Evolutionary conservation across 1,140 invertebrate species (phyloP).

Genomic region (Cheumatopsyche charites): DNA sequence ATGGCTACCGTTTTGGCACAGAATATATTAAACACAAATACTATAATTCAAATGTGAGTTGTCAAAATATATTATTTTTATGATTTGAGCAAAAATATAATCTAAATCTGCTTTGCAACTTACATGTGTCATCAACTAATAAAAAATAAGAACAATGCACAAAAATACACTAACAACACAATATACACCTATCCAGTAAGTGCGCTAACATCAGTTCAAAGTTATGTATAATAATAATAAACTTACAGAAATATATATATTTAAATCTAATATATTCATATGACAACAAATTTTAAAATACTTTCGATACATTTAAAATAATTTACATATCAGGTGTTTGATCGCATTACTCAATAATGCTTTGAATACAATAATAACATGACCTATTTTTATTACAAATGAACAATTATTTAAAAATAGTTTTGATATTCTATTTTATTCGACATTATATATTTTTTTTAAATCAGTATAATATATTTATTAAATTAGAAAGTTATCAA

Average conservation of each 20-base stretch:
- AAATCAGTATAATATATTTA: not conserved
- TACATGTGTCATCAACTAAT: not conserved
- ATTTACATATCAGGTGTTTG: constrained; percentile 20
- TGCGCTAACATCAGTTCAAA: constrained; percentile 36
- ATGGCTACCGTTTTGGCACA: no score
- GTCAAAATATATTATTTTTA: no score
- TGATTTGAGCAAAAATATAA: not conserved
- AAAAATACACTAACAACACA: constrained; percentile 15
- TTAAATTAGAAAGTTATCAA: constrained; percentile 2
- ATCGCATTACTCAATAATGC: constrained; percentile 44
- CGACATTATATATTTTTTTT: not conserved
- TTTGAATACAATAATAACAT: no score
- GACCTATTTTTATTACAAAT: no score
- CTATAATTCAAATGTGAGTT: no score
- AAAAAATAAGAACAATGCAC: constrained; percentile 8
- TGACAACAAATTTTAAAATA: constrained; percentile 25
- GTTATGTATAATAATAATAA: constrained; percentile 15
- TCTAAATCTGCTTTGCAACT: constrained; percentile 10
- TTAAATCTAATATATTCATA: constrained; percentile 25
- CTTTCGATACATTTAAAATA: constrained; percentile 20
- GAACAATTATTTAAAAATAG: no score
- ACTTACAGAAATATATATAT: constrained; percentile 20
- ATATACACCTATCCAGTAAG: constrained; percentile 38
- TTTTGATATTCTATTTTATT: no score
- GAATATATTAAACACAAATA: no score